phyloP scores from a whole-genome alignment of 2,113 vertebrate species.

The Formicarius rufipectus region DNA sequence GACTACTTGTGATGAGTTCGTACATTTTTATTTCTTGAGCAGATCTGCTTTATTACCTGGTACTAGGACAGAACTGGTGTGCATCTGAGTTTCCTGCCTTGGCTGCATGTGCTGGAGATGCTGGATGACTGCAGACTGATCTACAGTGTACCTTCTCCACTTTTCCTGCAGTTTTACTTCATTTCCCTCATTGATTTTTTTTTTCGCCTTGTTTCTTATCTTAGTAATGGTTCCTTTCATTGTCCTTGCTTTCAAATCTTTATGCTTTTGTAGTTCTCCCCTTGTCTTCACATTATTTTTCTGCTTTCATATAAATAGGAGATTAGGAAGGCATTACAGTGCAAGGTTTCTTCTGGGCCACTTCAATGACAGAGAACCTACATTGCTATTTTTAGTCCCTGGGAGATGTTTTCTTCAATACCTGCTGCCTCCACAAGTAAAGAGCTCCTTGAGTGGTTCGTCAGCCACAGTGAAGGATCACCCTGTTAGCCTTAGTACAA shows the following conservation, averaged over 20 bases:
- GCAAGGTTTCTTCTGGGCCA: background rate
- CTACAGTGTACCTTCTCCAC: background rate
- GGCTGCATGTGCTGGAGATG: background rate
- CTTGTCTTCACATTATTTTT: background rate
- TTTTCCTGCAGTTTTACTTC: background rate
- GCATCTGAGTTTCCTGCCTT: background rate
- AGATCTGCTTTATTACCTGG: background rate
- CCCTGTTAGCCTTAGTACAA: background rate
- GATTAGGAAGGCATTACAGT: background rate
- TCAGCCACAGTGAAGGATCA: background rate
- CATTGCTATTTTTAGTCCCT: background rate
- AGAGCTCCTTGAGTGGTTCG: background rate
- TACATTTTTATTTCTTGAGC: background rate
- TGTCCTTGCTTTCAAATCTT: background rate
- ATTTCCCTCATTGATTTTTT: background rate
- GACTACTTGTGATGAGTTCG: background rate
- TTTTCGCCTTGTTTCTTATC: background rate
- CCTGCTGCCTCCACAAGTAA: background rate
- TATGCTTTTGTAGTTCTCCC: background rate
- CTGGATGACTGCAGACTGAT: background rate
- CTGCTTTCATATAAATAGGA: background rate
- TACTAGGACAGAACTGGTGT: background rate
- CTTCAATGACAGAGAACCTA: background rate
- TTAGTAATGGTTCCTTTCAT: background rate
- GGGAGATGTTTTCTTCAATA: background rate